These are phyloP conservation scores for Hucho hucho DNA, from an alignment of 2,113 vertebrate species.

Conservation along the genomic window DNA sequence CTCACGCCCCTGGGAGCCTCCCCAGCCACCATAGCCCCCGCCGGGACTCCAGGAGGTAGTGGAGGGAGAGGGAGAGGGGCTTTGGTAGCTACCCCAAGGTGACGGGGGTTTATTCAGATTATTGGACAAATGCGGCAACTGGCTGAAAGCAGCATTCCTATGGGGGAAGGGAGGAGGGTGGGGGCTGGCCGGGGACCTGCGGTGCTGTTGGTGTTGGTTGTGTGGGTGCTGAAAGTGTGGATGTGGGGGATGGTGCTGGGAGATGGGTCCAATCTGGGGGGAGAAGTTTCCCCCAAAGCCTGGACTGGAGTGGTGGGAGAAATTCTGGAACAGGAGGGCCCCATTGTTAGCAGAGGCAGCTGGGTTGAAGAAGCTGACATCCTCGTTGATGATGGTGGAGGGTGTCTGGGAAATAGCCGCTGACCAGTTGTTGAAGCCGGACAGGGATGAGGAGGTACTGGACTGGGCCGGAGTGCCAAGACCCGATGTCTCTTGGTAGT, in stretches of 20 bases:
- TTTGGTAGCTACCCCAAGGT: conserved; percentile 98
- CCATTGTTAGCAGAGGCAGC: conserved; percentile 87
- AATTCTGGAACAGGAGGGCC: conserved; percentile 98
- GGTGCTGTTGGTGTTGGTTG: conserved; percentile 96
- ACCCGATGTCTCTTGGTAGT: conserved; percentile 93
- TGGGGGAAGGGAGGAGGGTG: conserved; percentile 89
- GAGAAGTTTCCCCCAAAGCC: conserved; percentile 98
- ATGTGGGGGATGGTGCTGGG: conserved; percentile 95
- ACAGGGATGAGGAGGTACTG: conserved; percentile 90
- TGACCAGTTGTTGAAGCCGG: conserved; percentile 98
- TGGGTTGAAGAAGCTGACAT: conserved; percentile 95
- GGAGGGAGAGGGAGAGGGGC: conserved; percentile 92
- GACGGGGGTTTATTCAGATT: conserved; percentile 98
- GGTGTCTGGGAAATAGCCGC: conserved; percentile 94
- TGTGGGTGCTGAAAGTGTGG: conserved; percentile 97
- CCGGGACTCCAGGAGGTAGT: conserved; percentile 96
- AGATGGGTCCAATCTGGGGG: conserved; percentile 94
- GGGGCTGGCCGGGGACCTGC: conserved; percentile 95
- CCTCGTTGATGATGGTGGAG: conserved; percentile 95
- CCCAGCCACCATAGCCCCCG: conserved; percentile 94
- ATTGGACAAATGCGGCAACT: conserved; percentile 96
- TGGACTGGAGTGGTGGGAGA: conserved; percentile 96
- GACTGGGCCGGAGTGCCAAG: conserved; percentile 85
- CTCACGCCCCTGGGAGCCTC: conserved; percentile 94
- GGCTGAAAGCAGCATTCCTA: conserved; percentile 90